Evolutionary conservation across 2,888 invertebrate species (phyloP).

Genomic region (Synergus japonicus): DNA sequence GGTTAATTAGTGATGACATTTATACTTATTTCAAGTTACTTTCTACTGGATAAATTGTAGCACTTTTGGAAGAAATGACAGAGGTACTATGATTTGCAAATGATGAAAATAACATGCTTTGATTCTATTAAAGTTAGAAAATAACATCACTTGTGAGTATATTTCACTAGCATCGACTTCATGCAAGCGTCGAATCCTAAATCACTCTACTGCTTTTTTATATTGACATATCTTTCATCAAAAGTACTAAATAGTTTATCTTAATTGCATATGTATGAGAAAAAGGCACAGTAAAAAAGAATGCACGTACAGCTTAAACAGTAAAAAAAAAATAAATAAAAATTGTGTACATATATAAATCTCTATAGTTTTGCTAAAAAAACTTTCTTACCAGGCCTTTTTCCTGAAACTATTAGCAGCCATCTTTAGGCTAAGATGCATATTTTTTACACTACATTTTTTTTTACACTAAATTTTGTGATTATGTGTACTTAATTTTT

Average conservation of each 20-base stretch:
- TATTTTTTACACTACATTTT: conserved; percentile 6
- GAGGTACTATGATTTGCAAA: conserved; percentile 20
- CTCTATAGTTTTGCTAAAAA: background rate
- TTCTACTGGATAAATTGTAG: background rate
- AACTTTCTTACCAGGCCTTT: conserved; percentile 18
- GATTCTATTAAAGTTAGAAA: conserved; percentile 15
- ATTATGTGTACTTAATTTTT: conserved; percentile 4
- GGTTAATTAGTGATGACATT: background rate
- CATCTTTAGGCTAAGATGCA: conserved; percentile 11
- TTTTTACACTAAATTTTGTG: background rate
- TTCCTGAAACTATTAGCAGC: background rate
- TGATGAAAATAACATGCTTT: conserved; percentile 17
- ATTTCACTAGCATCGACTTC: conserved; percentile 11
- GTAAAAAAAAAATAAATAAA: conserved; percentile 14
- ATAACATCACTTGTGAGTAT: conserved; percentile 8
- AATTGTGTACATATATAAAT: background rate
- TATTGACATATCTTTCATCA: conserved; percentile 25
- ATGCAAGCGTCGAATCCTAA: conserved; percentile 24
- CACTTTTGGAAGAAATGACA: conserved; percentile 30
- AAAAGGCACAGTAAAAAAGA: conserved; percentile 9
- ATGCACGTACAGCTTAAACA: background rate
- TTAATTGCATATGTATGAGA: background rate
- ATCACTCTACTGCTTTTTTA: conserved; percentile 23
- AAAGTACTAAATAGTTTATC: conserved; percentile 14
- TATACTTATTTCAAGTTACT: background rate